Evolutionary conservation across 2,888 invertebrate genomes (phyloP).

Genomic region (Phyllotreta cruciferae): DNA sequence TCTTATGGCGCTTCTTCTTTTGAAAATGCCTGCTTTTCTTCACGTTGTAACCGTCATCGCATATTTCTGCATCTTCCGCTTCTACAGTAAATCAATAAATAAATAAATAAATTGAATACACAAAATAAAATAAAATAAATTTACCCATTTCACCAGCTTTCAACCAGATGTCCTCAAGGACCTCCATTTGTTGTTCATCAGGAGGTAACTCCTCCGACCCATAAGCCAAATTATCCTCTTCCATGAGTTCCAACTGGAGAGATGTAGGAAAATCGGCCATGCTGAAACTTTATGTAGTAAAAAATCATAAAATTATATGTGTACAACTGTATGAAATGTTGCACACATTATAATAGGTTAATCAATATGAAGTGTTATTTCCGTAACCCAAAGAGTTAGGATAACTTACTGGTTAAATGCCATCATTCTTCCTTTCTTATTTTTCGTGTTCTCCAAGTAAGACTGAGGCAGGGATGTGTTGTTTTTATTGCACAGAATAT

Average conservation of each 20-base stretch:
- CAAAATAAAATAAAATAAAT: slow-evolving; percentile 21
- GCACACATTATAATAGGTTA: no score
- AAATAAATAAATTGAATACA: slow-evolving; percentile 11
- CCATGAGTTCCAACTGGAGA: slow-evolving; percentile 62
- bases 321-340: background rate
- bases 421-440: slow-evolving; percentile 54
- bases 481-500: slow-evolving; percentile 81
- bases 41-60: slow-evolving; percentile 64
- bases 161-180: slow-evolving; percentile 79
- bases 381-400: background rate
- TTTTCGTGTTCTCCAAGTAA: slow-evolving; percentile 69
- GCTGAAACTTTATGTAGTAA: slow-evolving; percentile 41
- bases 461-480: slow-evolving; percentile 71
- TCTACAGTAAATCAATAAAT: slow-evolving; percentile 55
- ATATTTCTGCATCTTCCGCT: slow-evolving; percentile 63
- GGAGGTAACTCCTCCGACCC: slow-evolving; percentile 63
- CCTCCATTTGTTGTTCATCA: slow-evolving; percentile 77
- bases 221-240: slow-evolving; percentile 59
- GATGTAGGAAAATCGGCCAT: slow-evolving; percentile 57
- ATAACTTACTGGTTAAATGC: slow-evolving; percentile 46
- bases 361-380: no score
- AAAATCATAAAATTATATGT: slow-evolving; percentile 2
- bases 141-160: slow-evolving; percentile 80
- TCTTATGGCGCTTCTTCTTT: slow-evolving; percentile 46
- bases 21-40: slow-evolving; percentile 59